phyloP scores from a whole-genome alignment of 2,113 vertebrate genomes.

The Columba janthina region DNA sequence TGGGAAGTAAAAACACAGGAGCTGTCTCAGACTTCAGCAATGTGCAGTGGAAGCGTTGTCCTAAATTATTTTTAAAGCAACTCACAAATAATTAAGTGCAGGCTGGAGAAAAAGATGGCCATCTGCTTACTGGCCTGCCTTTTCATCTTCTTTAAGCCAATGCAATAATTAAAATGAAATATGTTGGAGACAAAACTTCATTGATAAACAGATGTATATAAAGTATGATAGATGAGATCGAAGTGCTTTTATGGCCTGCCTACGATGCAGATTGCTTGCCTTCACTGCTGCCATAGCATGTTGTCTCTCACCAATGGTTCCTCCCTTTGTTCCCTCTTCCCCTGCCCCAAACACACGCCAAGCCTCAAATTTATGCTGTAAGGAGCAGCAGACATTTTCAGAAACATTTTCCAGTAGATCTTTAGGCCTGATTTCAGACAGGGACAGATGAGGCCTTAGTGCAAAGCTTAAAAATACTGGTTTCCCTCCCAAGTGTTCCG shows the following conservation, averaged over 20 bases:
- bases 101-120: background rate
- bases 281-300: background rate
- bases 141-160: background rate
- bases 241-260: background rate
- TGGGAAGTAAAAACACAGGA: background rate
- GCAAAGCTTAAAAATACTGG: background rate
- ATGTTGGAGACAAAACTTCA: background rate
- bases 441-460: background rate
- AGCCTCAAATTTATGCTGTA: background rate
- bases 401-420: background rate
- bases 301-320: background rate
- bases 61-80: background rate
- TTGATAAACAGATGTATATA: background rate
- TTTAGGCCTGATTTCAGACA: background rate
- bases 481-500: background rate
- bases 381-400: background rate
- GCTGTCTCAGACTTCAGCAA: background rate
- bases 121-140: background rate
- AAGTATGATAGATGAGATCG: background rate
- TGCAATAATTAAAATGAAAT: background rate
- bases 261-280: background rate
- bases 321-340: background rate
- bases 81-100: background rate
- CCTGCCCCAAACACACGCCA: background rate
- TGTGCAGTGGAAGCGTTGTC: slow-evolving; percentile 13